Base-by-base conservation (phyloP, 2,797 vertebrate genomes). In the Serranus cabrilla region DNA sequence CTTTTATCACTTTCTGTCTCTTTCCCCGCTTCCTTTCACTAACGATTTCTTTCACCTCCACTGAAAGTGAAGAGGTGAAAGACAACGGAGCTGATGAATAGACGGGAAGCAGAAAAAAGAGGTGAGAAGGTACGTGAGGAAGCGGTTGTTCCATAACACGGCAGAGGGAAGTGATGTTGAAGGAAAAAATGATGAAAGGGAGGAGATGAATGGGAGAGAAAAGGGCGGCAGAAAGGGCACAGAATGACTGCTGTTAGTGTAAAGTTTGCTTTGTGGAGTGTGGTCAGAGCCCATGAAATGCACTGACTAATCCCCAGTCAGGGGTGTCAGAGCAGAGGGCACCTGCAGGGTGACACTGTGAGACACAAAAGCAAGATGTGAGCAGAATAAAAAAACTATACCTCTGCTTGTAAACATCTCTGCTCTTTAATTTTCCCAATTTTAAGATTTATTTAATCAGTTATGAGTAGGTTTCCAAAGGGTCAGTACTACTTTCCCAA, bases 71-170 rank as follows among this genome's bases (percentile, higher is more conserved):
- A 2, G 9, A 75, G 39, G 52, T 31, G 51, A 65, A 55, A 67
- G 52, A 70, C 64, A 82, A 78, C 65, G 49, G 59, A 57, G 43
- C 27, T 37, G 61, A 69, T 86, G 80, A 87, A 85, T 57, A 70
- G 78, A 76, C 5, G 6, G 59, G 34, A 58, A 23, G 58, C 65
- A 71, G 65, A 27, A 75, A 80, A 76, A 70, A 45, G 37, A 55
- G 54, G 65, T 57, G 68, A 62, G 46, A 45, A 64, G 54, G 59
- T 21, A 31, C 45, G 64, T 39, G 23, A 68, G 47, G 55, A 82
- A 69, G 42, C 9, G 13, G 18, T 31, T 76, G 18, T 59, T 70
- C 31, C 9, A 2, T 39, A 66, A 70, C 55, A 50, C 7, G 0
- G 3, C 57, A 39, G 21, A 70, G 43, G 37, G 31, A 74, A 58